Evolutionary conservation across 2,113 vertebrate genomes (phyloP), one percentile per base, ranked within the genome.

Genomic region (Psilopsiagon aymara): DNA sequence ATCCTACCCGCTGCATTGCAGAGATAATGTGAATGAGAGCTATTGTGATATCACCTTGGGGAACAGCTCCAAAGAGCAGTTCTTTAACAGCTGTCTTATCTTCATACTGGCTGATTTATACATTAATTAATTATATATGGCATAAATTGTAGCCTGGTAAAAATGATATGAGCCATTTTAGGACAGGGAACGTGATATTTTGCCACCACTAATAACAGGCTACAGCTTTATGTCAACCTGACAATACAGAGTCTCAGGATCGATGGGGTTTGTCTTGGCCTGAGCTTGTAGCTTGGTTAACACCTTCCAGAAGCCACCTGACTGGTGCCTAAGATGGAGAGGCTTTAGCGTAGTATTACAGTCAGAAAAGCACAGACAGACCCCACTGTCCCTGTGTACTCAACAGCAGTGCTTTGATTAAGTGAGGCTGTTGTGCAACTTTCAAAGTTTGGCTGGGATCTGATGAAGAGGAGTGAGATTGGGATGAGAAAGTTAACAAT

Each of bases 1-100:
- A 74, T 77, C 68, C 39, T 60, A 66, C 73, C 31, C 3, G 0
- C 82, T 94, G 91, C 68, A 93, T 7, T 88, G 86, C 79, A 93
- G 91, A 93, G 92, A 96, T 94, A 93, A 90, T 67, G 53, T 77
- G 90, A 93, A 46, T 88, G 82, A 92, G 92, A 97, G 76, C 46
- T 68, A 59, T 70, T 86, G 86, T 66, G 53, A 33, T 70, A 88
- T 10, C 88, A 90, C 92, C 92, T 74, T 93, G 64, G 91, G 92
- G 80, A 92, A 92, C 33, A 67, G 64, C 82, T 90, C 51, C 64
- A 77, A 94, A 88, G 17, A 90, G 53, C 44, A 47, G 67, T 79
- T 67, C 82, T 86, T 94, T 78, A 92, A 94, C 3, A 28, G 46
- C 53, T 3, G 0, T 43, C 55, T 97, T 90, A 92, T 90, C 88